Percentiles rank a stretch among this genome's conserved stretches.
phyloP scores from a whole-genome alignment of 2,797 vertebrate genomes.

The Platyrinchus mystaceus region DNA sequence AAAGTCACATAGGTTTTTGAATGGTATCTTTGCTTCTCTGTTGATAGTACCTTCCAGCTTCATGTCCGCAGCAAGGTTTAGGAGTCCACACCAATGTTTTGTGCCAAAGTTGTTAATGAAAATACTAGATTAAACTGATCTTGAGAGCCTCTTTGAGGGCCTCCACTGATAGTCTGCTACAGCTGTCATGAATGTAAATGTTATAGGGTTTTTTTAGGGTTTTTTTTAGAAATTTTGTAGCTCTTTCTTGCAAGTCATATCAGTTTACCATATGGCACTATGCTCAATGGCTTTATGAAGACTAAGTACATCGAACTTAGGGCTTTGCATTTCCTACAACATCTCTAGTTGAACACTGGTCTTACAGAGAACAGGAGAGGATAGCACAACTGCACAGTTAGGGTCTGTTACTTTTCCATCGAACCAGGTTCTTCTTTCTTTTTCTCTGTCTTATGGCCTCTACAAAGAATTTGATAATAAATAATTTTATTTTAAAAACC shows the following conservation, averaged over 20 bases:
- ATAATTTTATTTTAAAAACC: background rate
- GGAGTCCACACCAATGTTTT: background rate
- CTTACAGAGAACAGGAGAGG: background rate
- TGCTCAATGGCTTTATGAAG: background rate
- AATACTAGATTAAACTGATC: background rate
- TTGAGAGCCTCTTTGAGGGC: background rate
- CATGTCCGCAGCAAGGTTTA: background rate
- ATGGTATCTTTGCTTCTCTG: background rate
- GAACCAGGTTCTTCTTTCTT: background rate
- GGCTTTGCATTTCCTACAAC: background rate
- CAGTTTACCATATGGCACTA: background rate
- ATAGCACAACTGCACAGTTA: background rate
- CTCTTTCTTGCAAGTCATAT: background rate
- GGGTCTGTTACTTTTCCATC: background rate
- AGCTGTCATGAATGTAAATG: background rate
- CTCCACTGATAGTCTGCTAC: background rate
- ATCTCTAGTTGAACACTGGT: background rate
- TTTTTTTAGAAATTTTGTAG: background rate
- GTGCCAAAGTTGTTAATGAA: background rate
- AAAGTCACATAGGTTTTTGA: background rate
- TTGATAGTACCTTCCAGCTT: background rate
- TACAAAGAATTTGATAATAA: background rate
- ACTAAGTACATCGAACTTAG: background rate
- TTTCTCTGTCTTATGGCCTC: background rate
- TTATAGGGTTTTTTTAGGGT: background rate